Percentiles rank a stretch among this genome's conserved stretches.
phyloP scores from a whole-genome alignment of 2,888 invertebrate genomes.

The Oscheius sp. region DNA sequence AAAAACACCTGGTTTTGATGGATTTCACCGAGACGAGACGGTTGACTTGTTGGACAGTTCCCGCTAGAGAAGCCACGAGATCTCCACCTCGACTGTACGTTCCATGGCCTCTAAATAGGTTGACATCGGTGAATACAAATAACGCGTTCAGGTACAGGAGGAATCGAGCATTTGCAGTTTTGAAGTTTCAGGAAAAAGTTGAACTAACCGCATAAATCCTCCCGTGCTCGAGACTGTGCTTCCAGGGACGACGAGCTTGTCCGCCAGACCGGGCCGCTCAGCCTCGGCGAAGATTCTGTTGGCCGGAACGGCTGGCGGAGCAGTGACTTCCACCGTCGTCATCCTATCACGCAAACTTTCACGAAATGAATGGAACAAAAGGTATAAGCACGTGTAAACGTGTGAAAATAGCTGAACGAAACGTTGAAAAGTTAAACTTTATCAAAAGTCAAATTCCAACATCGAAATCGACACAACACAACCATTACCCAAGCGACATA shows the following conservation, averaged over 20 bases:
- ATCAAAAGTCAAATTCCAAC: slow-evolving; percentile 29
- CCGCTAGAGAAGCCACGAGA: slow-evolving; percentile 92
- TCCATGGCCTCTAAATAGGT: slow-evolving; percentile 87
- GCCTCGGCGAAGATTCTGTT: slow-evolving; percentile 26
- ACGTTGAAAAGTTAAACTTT: slow-evolving; percentile 20
- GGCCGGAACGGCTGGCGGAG: slow-evolving; percentile 32
- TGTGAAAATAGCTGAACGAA: neutral
- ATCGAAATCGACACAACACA: slow-evolving; percentile 36
- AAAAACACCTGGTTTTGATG: slow-evolving; percentile 84
- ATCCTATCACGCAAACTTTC: neutral
- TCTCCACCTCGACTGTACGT: slow-evolving; percentile 83
- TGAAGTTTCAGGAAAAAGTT: neutral
- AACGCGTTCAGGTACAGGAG: neutral
- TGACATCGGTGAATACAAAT: neutral
- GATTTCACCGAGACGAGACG: slow-evolving; percentile 92
- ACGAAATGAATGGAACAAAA: neutral
- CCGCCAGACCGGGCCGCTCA: slow-evolving; percentile 28
- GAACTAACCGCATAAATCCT: slow-evolving; percentile 25
- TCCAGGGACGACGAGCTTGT: slow-evolving; percentile 55
- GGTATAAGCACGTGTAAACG: slow-evolving; percentile 3
- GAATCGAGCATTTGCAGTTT: too few species aligned
- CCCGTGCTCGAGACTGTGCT: slow-evolving; percentile 43
- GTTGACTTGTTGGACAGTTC: slow-evolving; percentile 92
- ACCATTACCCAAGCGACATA: slow-evolving; percentile 36
- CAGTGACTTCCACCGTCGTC: slow-evolving; percentile 20